phyloP scores from a whole-genome alignment of 2,113 vertebrate species.

The Apaloderma vittatum region DNA sequence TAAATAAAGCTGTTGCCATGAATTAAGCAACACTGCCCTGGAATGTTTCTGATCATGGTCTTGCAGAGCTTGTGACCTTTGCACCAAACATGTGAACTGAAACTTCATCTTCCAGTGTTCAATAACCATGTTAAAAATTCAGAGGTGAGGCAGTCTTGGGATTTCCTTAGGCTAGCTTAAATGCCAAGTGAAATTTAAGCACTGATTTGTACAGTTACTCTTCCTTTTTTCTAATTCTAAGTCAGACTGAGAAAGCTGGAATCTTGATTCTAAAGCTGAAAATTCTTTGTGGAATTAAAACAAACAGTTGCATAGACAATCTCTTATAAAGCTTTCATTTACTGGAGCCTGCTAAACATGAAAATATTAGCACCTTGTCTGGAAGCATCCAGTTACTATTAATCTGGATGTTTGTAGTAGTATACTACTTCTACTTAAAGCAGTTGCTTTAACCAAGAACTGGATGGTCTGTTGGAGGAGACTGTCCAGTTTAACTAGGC shows the following conservation, averaged over 20 bases:
- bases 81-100: constrained; percentile 68
- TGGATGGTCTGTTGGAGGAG: background rate
- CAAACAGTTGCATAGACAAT: background rate
- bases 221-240: background rate
- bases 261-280: background rate
- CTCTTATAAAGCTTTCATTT: background rate
- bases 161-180: constrained; percentile 67
- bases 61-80: constrained; percentile 71
- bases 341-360: background rate
- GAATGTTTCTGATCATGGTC: constrained; percentile 74
- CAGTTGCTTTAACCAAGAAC: background rate
- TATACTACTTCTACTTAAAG: background rate
- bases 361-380: background rate
- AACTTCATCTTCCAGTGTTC: constrained; percentile 69
- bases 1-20: constrained; percentile 68
- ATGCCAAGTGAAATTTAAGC: constrained; percentile 45
- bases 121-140: constrained; percentile 65
- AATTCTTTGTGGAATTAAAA: background rate
- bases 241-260: background rate
- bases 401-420: background rate
- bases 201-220: background rate
- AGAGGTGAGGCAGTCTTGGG: constrained; percentile 60
- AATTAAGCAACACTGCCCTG: constrained; percentile 72
- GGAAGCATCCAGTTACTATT: background rate
- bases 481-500: background rate